Percentiles rank a stretch among this genome's conserved stretches.
Evolutionary conservation across 2,113 vertebrate genomes (phyloP).

Genomic region (Megaceryle torquata): DNA sequence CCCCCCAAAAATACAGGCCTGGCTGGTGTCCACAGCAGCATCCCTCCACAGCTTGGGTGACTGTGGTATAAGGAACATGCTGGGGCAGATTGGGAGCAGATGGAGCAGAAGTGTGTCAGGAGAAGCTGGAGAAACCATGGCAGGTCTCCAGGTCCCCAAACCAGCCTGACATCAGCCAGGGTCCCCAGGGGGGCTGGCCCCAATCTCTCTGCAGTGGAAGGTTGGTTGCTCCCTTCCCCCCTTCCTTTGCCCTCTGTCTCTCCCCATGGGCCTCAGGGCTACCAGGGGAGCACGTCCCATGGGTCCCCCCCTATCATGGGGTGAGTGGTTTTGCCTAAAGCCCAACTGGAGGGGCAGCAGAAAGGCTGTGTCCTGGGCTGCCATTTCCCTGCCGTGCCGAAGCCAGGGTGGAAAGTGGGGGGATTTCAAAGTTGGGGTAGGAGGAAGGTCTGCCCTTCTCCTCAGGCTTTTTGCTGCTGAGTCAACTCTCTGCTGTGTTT

Average conservation of each 20-base stretch:
- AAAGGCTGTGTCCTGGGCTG: background rate
- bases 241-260: fast-evolving
- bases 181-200: constrained; percentile 24
- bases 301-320: background rate
- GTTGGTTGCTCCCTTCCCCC: background rate
- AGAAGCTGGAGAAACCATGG: background rate
- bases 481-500: background rate
- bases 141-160: constrained; percentile 27
- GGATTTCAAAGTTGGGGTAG: background rate
- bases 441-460: background rate
- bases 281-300: fast-evolving
- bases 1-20: constrained; percentile 56
- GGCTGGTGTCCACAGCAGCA: constrained; percentile 61
- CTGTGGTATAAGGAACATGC: fast-evolving
- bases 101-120: constrained; percentile 36
- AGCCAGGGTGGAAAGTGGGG: fast-evolving
- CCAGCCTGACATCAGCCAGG: background rate
- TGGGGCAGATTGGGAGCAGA: background rate
- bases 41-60: background rate
- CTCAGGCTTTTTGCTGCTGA: background rate
- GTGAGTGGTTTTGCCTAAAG: background rate
- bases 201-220: background rate
- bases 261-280: background rate
- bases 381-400: background rate
- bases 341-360: background rate